Evolutionary conservation across 2,797 vertebrate species (phyloP), one percentile per base, ranked within the genome.

Genomic region (Coendou prehensilis): DNA sequence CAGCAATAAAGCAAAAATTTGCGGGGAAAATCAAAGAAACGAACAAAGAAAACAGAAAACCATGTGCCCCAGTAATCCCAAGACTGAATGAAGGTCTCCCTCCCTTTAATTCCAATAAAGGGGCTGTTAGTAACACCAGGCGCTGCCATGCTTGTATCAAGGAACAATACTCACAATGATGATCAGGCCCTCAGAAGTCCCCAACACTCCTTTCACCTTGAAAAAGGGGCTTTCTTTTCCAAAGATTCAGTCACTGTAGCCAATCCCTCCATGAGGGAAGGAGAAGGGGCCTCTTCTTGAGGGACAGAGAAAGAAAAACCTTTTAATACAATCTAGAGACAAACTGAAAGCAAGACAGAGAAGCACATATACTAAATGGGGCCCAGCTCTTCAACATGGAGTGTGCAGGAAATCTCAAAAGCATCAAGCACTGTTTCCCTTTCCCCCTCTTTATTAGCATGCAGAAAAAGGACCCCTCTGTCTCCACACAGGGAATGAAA

Each of bases 191-290:
- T 93, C 83, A 91, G 69, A 92, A 67, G 81, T 81, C 85, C 95
- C 67, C 75, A 94, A 73, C 10, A 59, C 41, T 80, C 87, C 76
- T 92, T 89, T 83, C 90, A 91, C 96, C 88, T 87, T 92, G 80
- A 96, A 86, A 89, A 96, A 95, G 71, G 79, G 85, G 75, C 45
- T 94, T 93, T 86, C 81, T 96, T 96, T 95, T 61, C 79, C 96
- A 93, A 96, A 95, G 75, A 92, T 63, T 92, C 89, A 50, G 82
- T 97, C 92, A 91, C 69, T 59, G 54, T 59, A 81, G 87, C 63
- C 71, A 89, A 26, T 86, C 47, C 79, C 57, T 95, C 82, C 71
- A 67, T 28, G 64, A 97, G 80, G 87, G 56, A 91, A 30, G n/a
- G 41, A 90, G 81, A 96, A 78, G 52, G 28, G 88, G 89, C 63